These are phyloP conservation scores for Sander lucioperca DNA, from an alignment of 2,113 vertebrate species.

Conservation along the genomic window DNA sequence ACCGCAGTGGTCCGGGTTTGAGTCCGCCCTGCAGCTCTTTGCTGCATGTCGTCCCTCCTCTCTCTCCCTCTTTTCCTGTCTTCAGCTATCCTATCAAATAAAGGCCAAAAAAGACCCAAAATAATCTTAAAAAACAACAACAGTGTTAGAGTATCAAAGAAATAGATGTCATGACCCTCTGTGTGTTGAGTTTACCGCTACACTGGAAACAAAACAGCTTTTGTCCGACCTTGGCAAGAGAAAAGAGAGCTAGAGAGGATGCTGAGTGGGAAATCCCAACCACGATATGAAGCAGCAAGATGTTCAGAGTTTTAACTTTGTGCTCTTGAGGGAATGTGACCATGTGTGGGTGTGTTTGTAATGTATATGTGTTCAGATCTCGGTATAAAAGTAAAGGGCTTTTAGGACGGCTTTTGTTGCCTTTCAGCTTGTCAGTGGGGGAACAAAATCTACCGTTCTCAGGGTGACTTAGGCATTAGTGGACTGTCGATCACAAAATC, in stretches of 20 bases:
- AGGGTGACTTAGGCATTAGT: conserved; percentile 30
- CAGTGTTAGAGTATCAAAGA: not conserved
- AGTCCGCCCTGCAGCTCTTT: too few relatives aligned
- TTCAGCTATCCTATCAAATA: too few relatives aligned
- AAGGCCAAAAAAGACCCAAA: too few relatives aligned
- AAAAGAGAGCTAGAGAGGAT: conserved; percentile 2
- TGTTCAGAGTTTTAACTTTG: conserved; percentile 28
- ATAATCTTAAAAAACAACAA: not conserved
- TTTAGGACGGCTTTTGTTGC: conserved; percentile 16
- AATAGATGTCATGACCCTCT: not conserved
- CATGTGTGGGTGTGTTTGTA: conserved; percentile 18
- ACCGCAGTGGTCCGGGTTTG: too few relatives aligned
- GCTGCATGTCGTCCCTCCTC: too few relatives aligned
- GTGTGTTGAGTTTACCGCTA: not conserved
- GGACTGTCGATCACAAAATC: conserved; percentile 40
- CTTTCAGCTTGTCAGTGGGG: conserved; percentile 18
- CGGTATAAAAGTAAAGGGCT: conserved; percentile 18
- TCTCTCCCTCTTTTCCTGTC: too few relatives aligned
- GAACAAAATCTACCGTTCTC: conserved; percentile 18
- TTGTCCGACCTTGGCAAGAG: conserved; percentile 9
- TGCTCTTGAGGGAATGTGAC: conserved; percentile 2
- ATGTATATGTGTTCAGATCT: conserved; percentile 17
- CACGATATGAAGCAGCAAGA: conserved; percentile 20
- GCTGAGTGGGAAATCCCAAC: conserved; percentile 29
- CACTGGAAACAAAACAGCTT: not conserved